Conservation (phyloP, 53 echinoderm and acorn worm genomes). For the Pentamera pediparva region DNA sequence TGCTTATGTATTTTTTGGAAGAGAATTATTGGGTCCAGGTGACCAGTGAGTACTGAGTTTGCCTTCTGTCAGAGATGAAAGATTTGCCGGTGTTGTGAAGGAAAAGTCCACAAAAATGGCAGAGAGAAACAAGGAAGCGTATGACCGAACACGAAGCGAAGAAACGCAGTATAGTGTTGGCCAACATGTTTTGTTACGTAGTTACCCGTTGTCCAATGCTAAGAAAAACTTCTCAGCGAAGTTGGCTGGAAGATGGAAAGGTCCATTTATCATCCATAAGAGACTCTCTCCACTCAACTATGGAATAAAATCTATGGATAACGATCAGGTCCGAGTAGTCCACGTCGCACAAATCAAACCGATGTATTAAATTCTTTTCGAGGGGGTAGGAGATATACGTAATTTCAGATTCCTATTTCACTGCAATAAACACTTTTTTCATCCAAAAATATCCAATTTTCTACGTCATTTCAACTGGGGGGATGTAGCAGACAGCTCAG, state of each 20-base stretch:
- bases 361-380: not conserved
- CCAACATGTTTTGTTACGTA: constrained; percentile 32
- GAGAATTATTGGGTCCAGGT: constrained; percentile 6
- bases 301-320: not conserved
- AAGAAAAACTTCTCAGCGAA: constrained; percentile 39
- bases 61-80: constrained; percentile 2
- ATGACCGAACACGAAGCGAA: constrained; percentile 25
- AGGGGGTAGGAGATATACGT: not conserved
- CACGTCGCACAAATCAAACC: constrained; percentile 6
- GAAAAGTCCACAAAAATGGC: not conserved
- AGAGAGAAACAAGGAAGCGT: constrained; percentile 9
- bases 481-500: constrained; percentile 24
- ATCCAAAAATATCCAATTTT: not conserved
- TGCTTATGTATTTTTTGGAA: constrained; percentile 30
- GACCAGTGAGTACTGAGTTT: constrained; percentile 1
- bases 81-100: not conserved
- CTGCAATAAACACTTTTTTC: not conserved
- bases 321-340: not conserved
- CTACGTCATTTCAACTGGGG: constrained; percentile 1
- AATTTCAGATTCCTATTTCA: not conserved
- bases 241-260: constrained; percentile 41
- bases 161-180: constrained; percentile 14
- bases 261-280: constrained; percentile 4
- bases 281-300: constrained; percentile 7
- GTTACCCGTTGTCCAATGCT: constrained; percentile 32